Conservation (phyloP, 2,797 vertebrate species). For the Pelochelys cantorii region DNA sequence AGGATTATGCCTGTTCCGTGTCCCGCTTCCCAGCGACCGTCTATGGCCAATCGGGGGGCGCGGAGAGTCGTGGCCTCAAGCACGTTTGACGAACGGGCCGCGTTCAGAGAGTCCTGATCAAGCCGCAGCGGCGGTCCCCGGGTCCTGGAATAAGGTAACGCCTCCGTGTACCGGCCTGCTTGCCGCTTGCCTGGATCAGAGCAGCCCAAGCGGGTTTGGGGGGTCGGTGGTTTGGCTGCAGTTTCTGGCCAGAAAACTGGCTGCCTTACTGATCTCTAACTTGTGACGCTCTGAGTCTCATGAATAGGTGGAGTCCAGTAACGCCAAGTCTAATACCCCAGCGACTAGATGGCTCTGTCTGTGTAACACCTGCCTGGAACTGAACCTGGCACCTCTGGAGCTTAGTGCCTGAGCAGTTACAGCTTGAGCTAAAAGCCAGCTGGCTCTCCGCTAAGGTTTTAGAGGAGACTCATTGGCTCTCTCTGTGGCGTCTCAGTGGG, state of each 20-base stretch:
- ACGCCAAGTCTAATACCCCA: no score
- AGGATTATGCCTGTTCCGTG: slow-evolving; percentile 86
- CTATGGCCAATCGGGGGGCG: slow-evolving; percentile 87
- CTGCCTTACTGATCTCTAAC: background rate
- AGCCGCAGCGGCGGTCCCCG: slow-evolving; percentile 20
- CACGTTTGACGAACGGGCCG: slow-evolving; percentile 86
- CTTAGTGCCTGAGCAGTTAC: no score
- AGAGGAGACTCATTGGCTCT: no score
- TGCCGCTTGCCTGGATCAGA: no score
- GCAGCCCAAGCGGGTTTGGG: background rate
- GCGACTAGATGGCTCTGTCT: no score
- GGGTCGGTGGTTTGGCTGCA: background rate
- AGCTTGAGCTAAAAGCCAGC: no score
- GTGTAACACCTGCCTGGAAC: no score
- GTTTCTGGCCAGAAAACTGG: background rate
- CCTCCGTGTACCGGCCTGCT: background rate
- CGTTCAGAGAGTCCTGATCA: slow-evolving; percentile 91
- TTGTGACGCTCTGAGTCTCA: background rate
- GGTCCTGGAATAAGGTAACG: slow-evolving; percentile 75
- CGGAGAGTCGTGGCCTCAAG: slow-evolving; percentile 76
- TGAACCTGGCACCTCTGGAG: no score
- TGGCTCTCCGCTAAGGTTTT: no score
- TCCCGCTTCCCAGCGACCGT: slow-evolving; percentile 79
- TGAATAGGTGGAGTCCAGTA: background rate
- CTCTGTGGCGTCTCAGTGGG: no score